phyloP scores from a whole-genome alignment of 2,888 invertebrate genomes.

The Phrixothrix hirtus region DNA sequence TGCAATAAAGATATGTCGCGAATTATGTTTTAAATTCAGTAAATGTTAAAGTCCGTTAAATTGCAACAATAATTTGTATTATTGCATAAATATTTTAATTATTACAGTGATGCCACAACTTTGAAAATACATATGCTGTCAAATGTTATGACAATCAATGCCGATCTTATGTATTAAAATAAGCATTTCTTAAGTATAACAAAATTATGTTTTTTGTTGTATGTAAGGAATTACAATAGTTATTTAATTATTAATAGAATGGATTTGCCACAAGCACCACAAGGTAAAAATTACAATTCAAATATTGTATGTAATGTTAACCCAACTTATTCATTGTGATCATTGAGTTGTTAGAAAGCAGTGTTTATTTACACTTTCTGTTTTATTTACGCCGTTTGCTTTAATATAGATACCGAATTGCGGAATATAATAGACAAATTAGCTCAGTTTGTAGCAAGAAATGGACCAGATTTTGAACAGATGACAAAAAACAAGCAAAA shows the following conservation, averaged over 20 bases:
- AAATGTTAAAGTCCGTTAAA: too few relatives aligned
- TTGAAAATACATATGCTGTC: too few relatives aligned
- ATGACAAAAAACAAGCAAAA: slow-evolving; percentile 99
- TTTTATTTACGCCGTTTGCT: slow-evolving; percentile 13
- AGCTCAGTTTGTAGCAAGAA: slow-evolving; percentile 97
- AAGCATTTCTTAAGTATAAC: too few relatives aligned
- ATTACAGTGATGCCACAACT: not conserved
- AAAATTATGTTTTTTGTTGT: slow-evolving; percentile 1
- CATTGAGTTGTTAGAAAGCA: slow-evolving; percentile 6
- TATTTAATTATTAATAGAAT: slow-evolving; percentile 41
- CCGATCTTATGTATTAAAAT: too few relatives aligned
- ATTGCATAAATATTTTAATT: too few relatives aligned
- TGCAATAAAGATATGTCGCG: too few relatives aligned
- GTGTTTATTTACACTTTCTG: slow-evolving; percentile 11
- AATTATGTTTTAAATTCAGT: too few relatives aligned
- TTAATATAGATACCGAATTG: slow-evolving; percentile 81
- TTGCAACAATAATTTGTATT: too few relatives aligned
- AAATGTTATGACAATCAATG: too few relatives aligned
- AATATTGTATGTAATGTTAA: slow-evolving; percentile 27
- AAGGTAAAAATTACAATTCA: slow-evolving; percentile 56
- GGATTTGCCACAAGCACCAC: slow-evolving; percentile 64
- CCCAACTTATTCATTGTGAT: slow-evolving; percentile 15
- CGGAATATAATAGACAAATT: slow-evolving; percentile 98
- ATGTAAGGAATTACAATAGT: not conserved
- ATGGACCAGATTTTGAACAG: slow-evolving; percentile 99